Evolutionary conservation across 2,888 invertebrate species (phyloP), one percentile per base, ranked within the genome.

Genomic region (Ornithoptera alexandrae): DNA sequence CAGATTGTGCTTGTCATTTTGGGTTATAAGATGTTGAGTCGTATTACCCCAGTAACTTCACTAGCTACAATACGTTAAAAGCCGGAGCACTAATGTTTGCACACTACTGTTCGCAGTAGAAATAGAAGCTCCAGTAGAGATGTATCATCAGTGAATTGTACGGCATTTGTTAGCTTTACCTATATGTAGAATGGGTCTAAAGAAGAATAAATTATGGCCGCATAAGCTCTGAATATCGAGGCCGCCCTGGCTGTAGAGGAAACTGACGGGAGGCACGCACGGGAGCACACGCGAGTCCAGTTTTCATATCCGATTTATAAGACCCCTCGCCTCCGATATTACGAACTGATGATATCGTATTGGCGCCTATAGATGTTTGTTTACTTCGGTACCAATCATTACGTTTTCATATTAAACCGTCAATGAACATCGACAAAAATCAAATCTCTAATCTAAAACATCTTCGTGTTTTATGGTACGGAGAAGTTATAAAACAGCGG

Each of bases 221-320:
- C 82, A 85, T 86, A 84, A 86, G 86, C 84, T 84, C 80, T 82
- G 84, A 84, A 87, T 89, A 91, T 90, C 87, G 90, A 90, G 92
- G 92, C 83, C 90, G 84, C 79, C 81, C 80, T 77, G 86, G 83
- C 87, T 85, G 83, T 84, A 79, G 80, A 81, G 85, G 89, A 85
- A 92, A 92, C 90, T 88, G 89, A 83, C 86, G 76, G 77, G 75
- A 81, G 79, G 81, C 92, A 92, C 92, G 92, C 92, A 90, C 86
- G 79, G 78, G 83, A 83, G 81, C 87, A 83, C 91, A 90, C 89
- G 89, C 88, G 80, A 90, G 84, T 87, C 84, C 86, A 83, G 80
- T 82, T 81, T 80, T 76, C 75, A 77, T 79, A 59, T 70, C 64
- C 39, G 36, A 46, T 61, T 58, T 36, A 70, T 71, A 61, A 30